phyloP scores from a whole-genome alignment of 2,113 vertebrate genomes.

The Periophthalmus modestus region DNA sequence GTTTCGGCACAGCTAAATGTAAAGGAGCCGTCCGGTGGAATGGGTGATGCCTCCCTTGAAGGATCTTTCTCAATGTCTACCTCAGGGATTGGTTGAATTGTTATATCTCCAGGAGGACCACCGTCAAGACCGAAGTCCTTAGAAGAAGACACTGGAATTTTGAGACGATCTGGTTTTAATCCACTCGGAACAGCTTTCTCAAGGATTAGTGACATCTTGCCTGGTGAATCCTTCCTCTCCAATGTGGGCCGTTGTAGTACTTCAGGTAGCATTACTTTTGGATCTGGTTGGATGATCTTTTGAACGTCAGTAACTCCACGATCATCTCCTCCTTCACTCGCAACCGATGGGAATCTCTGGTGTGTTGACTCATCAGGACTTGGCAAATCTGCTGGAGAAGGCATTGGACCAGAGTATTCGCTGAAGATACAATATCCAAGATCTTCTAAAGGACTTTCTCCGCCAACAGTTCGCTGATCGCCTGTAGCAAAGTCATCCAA shows the following conservation, averaged over 20 bases:
- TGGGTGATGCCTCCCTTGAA: conserved; percentile 72
- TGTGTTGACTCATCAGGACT: conserved; percentile 53
- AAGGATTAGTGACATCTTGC: conserved; percentile 50
- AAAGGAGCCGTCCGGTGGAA: conserved; percentile 66
- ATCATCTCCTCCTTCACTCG: conserved; percentile 38
- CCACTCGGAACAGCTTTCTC: conserved; percentile 66
- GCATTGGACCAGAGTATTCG: conserved; percentile 68
- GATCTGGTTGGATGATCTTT: conserved; percentile 29
- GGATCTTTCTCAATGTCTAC: conserved; percentile 73
- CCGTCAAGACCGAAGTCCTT: conserved; percentile 69
- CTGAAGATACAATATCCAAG: conserved; percentile 64
- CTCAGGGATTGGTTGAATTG: conserved; percentile 70
- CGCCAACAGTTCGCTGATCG: conserved; percentile 27
- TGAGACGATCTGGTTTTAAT: conserved; percentile 67
- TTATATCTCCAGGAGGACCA: conserved; percentile 63
- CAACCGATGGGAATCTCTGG: conserved; percentile 50
- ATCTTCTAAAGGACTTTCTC: conserved; percentile 55
- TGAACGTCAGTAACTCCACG: conserved; percentile 9
- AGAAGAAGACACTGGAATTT: conserved; percentile 57
- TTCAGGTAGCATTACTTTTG: conserved; percentile 25
- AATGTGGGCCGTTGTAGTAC: conserved; percentile 17
- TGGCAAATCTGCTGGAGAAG: conserved; percentile 69
- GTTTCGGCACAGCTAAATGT: conserved; percentile 53
- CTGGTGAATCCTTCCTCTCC: conserved; percentile 58
- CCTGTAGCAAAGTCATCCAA: conserved; percentile 54